Evolutionary conservation across 2,888 invertebrate species (phyloP).

Genomic region (Cryptosula pallasiana): DNA sequence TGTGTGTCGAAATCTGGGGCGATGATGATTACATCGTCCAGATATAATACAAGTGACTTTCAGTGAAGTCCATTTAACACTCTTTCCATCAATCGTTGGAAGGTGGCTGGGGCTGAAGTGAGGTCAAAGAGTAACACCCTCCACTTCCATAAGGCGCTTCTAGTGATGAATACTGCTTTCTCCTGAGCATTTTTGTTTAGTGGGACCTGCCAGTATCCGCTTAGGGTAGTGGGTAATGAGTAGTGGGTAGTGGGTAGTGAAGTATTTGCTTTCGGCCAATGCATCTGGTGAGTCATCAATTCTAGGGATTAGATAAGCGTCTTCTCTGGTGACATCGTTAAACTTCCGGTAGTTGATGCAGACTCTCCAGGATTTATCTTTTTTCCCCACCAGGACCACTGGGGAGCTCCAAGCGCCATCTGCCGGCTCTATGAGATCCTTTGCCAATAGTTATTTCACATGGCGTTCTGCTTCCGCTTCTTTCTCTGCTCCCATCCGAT

Average conservation of each 20-base stretch:
- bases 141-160: slow-evolving; percentile 33
- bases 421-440: slow-evolving; percentile 26
- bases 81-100: not conserved
- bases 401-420: slow-evolving; percentile 27
- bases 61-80: not conserved
- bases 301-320: slow-evolving; percentile 28
- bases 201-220: slow-evolving; percentile 34
- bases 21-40: not conserved
- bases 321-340: slow-evolving; percentile 28
- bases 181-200: slow-evolving; percentile 29
- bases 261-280: slow-evolving; percentile 24
- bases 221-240: slow-evolving; percentile 31
- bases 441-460: slow-evolving; percentile 28
- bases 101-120: slow-evolving; percentile 29
- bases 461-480: slow-evolving; percentile 28
- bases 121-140: slow-evolving; percentile 35
- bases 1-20: not conserved
- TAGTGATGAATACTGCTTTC: slow-evolving; percentile 33
- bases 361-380: slow-evolving; percentile 28
- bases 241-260: slow-evolving; percentile 30
- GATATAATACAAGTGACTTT: not conserved
- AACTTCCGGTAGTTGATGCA: slow-evolving; percentile 28
- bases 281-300: slow-evolving; percentile 3
- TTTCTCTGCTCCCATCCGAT: slow-evolving; percentile 26
- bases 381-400: slow-evolving; percentile 29